Evolutionary conservation across 1,140 invertebrate species (phyloP), one percentile per base, ranked within the genome.

Genomic region (Papilio aristodemus): DNA sequence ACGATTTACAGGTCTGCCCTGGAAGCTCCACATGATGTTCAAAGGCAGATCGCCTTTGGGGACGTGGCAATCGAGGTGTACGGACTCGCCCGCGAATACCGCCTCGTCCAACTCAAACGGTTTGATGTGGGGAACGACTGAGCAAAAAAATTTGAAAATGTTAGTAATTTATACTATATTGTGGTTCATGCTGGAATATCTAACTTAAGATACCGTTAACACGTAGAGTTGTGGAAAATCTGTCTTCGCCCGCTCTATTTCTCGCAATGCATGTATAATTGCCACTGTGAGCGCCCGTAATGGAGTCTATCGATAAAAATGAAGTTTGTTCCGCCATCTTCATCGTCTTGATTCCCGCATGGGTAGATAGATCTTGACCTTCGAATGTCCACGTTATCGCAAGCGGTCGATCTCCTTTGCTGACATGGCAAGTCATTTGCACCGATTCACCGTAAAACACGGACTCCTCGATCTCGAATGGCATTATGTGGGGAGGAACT

Each of bases 401-500:
- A 68, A 96, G 90, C 4, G 95, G 95, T 72, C 94, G 85, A 90
- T 96, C 95, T 59, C 96, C 96, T 81, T 95, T 94, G 70, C 94
- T 93, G 37, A 95, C 93, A 46, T 95, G 94, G 90, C 97, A 97
- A 19, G 93, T 94, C 59, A 96, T 92, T 57, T 95, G 94, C 36
- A 95, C 94, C 27, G 95, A 94, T 82, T 96, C 94, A 70, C 95
- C 95, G 79, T 95, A 95, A 78, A 94, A 94, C 10, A 94, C 90
- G 17, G 93, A 93, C 74, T 93, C 93, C 70, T 93, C 92, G 67
- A 94, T 93, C 75, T 91, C 93, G 83, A 96, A 95, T 50, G 95
- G 94, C 76, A 93, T 90, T 80, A 96, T 95, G 90, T 95, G 94
- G 71, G 95, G 95, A 78, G 94, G 91, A 90, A 95, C 95, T 96